A percentile compares a stretch with the other conserved stretches of the same genome.
phyloP scores from a whole-genome alignment of 2,888 invertebrate species.

The Phyllotreta cruciferae region DNA sequence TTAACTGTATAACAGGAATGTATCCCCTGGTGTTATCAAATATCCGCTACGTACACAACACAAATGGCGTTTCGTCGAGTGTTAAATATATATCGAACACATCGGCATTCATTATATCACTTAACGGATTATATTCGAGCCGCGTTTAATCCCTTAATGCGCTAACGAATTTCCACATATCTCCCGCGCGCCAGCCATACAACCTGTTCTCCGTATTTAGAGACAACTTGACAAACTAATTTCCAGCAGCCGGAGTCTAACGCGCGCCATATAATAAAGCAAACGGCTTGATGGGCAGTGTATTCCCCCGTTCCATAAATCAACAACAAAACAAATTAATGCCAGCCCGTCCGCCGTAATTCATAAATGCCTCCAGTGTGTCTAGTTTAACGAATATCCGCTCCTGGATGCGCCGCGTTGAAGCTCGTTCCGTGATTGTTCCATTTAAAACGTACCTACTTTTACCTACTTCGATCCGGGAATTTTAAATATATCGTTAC shows the following conservation, averaged over 20 bases:
- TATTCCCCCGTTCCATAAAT: slow-evolving; percentile 34
- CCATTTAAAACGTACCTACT: background rate
- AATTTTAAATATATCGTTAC: background rate
- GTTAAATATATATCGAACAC: background rate
- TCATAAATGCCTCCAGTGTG: slow-evolving; percentile 34
- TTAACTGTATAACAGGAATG: no score
- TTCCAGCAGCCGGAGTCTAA: slow-evolving; percentile 20
- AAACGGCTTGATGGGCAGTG: slow-evolving; percentile 28
- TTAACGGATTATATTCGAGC: slow-evolving; percentile 1
- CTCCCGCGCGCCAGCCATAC: slow-evolving; percentile 7
- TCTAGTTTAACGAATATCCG: slow-evolving; percentile 28
- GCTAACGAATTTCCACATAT: slow-evolving; percentile 18
- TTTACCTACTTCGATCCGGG: background rate
- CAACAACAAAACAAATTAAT: slow-evolving; percentile 39
- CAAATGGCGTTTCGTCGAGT: no score
- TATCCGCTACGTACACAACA: no score
- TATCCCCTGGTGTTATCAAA: no score
- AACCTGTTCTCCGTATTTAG: slow-evolving; percentile 19
- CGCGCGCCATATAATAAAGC: slow-evolving; percentile 30
- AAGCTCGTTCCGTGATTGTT: background rate
- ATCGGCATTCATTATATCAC: slow-evolving; percentile 8
- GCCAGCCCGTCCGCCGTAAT: slow-evolving; percentile 35
- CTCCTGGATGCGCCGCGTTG: slow-evolving; percentile 14
- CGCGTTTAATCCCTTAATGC: slow-evolving; percentile 19
- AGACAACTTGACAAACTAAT: slow-evolving; percentile 30